phyloP scores from a whole-genome alignment of 1,140 invertebrate species.

The Capitella teleta region DNA sequence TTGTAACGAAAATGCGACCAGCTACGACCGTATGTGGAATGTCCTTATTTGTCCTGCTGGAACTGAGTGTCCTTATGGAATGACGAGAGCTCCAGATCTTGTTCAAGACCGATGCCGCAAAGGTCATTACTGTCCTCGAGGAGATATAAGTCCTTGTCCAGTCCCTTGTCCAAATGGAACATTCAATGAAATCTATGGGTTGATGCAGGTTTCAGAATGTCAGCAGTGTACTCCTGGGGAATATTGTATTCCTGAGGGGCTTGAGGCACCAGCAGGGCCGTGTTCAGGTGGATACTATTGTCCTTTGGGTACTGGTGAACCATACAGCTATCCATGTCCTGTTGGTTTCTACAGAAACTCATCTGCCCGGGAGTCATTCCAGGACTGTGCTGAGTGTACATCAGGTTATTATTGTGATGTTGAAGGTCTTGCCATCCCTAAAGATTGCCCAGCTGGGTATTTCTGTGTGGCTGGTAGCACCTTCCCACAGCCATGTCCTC shows the following conservation, averaged over 20 bases:
- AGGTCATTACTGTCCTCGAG: constrained; percentile 32
- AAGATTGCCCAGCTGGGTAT: constrained; percentile 29
- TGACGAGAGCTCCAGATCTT: constrained; percentile 28
- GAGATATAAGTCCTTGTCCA: constrained; percentile 29
- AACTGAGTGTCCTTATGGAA: constrained; percentile 30
- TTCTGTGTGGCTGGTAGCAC: constrained; percentile 37
- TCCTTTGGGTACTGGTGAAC: constrained; percentile 23
- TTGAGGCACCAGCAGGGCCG: constrained; percentile 17
- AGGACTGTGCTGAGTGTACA: constrained; percentile 36
- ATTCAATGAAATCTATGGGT: constrained; percentile 22
- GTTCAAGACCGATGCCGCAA: constrained; percentile 22
- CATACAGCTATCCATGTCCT: constrained; percentile 26
- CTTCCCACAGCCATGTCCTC: constrained; percentile 27
- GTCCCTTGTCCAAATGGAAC: constrained; percentile 34
- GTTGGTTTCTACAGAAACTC: constrained; percentile 36
- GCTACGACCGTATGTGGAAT: constrained; percentile 21
- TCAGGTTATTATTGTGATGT: constrained; percentile 33
- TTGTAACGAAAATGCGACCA: constrained; percentile 31
- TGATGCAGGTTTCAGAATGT: constrained; percentile 21
- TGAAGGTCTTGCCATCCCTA: constrained; percentile 29
- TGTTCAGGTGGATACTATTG: constrained; percentile 32
- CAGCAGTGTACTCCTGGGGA: constrained; percentile 27
- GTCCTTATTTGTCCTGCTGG: constrained; percentile 30
- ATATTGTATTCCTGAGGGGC: constrained; percentile 25
- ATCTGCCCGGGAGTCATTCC: constrained; percentile 32